phyloP scores from a whole-genome alignment of 2,113 vertebrate species.

The Syngnathus floridae region DNA sequence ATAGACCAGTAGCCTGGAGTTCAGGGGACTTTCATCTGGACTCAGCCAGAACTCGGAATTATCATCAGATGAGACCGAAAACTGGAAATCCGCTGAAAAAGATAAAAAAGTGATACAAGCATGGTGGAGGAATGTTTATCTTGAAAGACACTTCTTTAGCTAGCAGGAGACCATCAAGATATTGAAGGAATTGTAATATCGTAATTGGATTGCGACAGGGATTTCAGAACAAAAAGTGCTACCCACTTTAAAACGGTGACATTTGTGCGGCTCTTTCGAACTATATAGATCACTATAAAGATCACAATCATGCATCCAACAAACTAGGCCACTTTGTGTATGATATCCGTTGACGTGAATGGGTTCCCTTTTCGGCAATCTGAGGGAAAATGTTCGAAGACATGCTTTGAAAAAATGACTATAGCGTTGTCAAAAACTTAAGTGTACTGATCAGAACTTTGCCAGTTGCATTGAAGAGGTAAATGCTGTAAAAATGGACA shows the following conservation, averaged over 20 bases:
- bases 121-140: not conserved
- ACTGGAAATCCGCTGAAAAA: conserved; percentile 88
- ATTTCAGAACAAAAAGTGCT: not conserved
- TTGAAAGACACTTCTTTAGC: not conserved
- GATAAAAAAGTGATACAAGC: not conserved
- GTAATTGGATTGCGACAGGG: not conserved
- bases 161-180: not conserved
- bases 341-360: no score
- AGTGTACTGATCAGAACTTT: not conserved
- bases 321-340: no score
- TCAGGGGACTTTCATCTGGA: conserved; percentile 82
- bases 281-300: not conserved
- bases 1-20: conserved; percentile 79
- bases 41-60: conserved; percentile 98
- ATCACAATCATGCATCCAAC: not conserved
- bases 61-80: conserved; percentile 94
- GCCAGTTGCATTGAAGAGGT: no score
- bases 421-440: no score
- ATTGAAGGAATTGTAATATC: not conserved
- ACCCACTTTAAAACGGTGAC: not conserved
- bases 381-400: no score
- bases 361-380: no score
- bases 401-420: no score
- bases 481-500: not conserved
- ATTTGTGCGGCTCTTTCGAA: not conserved